Evolutionary conservation across 2,888 invertebrate genomes (phyloP), one percentile per base, ranked within the genome.

Genomic region (Neelides folsomi): DNA sequence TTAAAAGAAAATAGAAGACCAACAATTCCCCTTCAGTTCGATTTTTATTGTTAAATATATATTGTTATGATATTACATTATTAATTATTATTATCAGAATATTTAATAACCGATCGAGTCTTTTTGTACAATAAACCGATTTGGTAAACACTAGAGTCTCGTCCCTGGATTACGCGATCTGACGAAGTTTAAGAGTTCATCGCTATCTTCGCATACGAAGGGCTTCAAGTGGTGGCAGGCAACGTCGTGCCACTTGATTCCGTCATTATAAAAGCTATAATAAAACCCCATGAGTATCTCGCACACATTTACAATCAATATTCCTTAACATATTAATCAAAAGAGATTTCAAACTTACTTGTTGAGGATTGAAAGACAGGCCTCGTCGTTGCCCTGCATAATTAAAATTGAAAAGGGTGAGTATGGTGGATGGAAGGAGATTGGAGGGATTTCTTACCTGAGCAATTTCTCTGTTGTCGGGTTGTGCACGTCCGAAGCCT

Each of bases 171-270:
- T 88, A 68, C 82, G 87, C 70, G 82, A 80, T 51, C 82, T 82
- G 59, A 88, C 79, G 71, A 88, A 89, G 70, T 79, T 82, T 66
- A 90, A 77, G 56, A 90, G 79, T 69, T 88, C 87, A 49, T 88
- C 87, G 56, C 83, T 84, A 72, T 90, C 89, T 70, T 89, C 90
- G 71, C 89, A 90, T 64, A 90, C 80, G 69, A 89, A 79, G 1
- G 89, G 89, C 69, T 90, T 90, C 72, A 89, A 86, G 72, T 89
- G 89, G 72, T 89, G 88, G 72, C 89, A 89, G 60, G 88, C 88
- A 50, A 89, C 88, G 71, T 90, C 89, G 72, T 89, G 89, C 89
- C 89, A 90, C 62, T 86, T 86, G 69, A 90, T 86, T 60, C 89
- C 89, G 68, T 90, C 90, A 68, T 83, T 86, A 77, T 90, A 90